Evolutionary conservation across 23 tunicate genomes (phyloP), one percentile per base, ranked within the genome.

Genomic region (Ciona savignyi): DNA sequence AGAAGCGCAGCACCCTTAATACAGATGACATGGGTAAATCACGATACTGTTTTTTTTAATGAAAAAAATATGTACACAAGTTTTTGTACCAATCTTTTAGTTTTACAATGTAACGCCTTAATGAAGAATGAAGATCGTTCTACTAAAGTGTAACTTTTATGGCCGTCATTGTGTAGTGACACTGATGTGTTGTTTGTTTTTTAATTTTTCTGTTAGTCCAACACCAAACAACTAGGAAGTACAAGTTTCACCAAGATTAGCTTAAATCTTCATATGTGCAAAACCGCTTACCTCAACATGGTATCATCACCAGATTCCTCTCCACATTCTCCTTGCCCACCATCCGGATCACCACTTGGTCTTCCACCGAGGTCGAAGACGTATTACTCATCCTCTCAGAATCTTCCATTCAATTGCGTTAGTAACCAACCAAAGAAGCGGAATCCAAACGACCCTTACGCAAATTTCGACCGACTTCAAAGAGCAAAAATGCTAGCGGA

Each of bases 311-410:
- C n/a, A 42, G 56, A 42, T 6, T 42, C 74, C 30, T 29, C 67
- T 34, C 73, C 72, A 26, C 81, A 29, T 4, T 25, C 68, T 1
- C 83, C 81, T 4, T 26, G 25, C 51, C 82, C 76, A 9, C 73
- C 75, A 22, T 65, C 65, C 61, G 0, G 74, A 20, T 63, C 79
- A 1, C 82, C 87, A 1, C 87, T 81, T 1, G 60, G 80, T 60
- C 48, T 86, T 32, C 93, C 85, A 1, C 79, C 96, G 6, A 76
- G 96, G 2, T 74, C 96, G 1, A 88, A 88, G 64, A 82, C 96
- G 21, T 88, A 77, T 62, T 81, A 63, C 65, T 33, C 84, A 4
- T 72, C 87, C 23, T 49, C 88, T 86, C 73, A 74, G 33, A 29
- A 30, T 49, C 9, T 70, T 24, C 32, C 82, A 31, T 73, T 42